Evolutionary conservation across 1,140 invertebrate genomes (phyloP).

Genomic region (Orius laevigatus): DNA sequence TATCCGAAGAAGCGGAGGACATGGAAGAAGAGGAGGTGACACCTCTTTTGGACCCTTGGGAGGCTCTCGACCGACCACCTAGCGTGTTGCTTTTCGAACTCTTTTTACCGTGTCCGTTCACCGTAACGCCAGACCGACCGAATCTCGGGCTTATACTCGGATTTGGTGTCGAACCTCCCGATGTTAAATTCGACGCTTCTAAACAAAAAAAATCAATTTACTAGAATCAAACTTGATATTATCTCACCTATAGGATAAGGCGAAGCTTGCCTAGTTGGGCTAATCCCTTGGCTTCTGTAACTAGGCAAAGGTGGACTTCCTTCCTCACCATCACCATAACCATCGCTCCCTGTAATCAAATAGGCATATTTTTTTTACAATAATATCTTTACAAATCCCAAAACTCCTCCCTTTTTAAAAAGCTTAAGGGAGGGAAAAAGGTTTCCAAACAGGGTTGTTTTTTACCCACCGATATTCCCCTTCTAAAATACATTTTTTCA

Average conservation of each 20-base stretch:
- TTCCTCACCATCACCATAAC: conserved; percentile 9
- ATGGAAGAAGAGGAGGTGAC: conserved; percentile 16
- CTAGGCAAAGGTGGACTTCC: conserved; percentile 10
- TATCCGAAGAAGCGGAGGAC: conserved; percentile 17
- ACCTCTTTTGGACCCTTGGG: conserved; percentile 13
- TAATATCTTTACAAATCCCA: no score
- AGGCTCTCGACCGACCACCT: conserved; percentile 10
- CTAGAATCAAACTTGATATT: background rate
- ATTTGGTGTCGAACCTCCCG: conserved; percentile 16
- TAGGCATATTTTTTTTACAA: no score
- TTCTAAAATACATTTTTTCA: no score
- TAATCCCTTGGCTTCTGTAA: conserved; percentile 8
- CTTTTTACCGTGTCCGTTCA: background rate
- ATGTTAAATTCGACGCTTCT: conserved; percentile 17
- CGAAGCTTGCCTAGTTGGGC: conserved; percentile 16
- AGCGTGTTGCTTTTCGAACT: conserved; percentile 11
- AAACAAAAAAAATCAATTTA: conserved; percentile 4
- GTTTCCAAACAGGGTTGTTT: no score
- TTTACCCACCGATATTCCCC: no score
- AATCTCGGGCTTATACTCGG: conserved; percentile 17
- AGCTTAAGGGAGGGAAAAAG: no score
- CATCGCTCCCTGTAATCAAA: background rate
- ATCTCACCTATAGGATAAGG: conserved; percentile 17
- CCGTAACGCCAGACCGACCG: conserved; percentile 2
- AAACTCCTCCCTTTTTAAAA: no score